Evolutionary conservation across 2,797 vertebrate species (phyloP), one percentile per base, ranked within the genome.

Genomic region (Coilia nasus): DNA sequence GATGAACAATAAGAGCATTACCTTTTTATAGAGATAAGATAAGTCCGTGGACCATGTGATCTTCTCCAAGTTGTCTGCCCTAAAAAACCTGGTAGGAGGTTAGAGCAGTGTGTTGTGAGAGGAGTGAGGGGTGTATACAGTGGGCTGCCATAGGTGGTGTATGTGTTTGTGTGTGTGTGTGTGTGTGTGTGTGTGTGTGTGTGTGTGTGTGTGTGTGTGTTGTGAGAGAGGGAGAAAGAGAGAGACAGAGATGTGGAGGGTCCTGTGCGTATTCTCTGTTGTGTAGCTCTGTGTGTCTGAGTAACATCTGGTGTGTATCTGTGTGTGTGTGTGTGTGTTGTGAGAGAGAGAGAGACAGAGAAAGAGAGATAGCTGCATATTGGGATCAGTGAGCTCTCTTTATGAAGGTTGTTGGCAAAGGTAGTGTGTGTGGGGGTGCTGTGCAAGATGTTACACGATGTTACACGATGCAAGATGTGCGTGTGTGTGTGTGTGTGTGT

Each of bases 401-500:
- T 60, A 19, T 21, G 21, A 9, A 54, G 50, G 50, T 54, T 54
- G 7, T 14, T 10, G 9, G 50, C 35, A 41, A 41, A 41, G 9
- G 23, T 25, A 23, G 21, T 12, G n/a, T 60, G 21, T 60, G 57
- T 84, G 35, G 35, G 35, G 35, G 35, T 2, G 35, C 5, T 41
- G 35, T 41, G 35, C 35, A 41, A 41, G 35, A 41, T 41, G 35
- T 41, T 41, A 41, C 35, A 41, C 35, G n/a, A n/a, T n/a, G n/a
- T n/a, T n/a, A n/a, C n/a, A n/a, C n/a, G n/a, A n/a, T n/a, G n/a
- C n/a, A n/a, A n/a, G n/a, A n/a, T 83, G 60, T 64, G 86, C 84
- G 86, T 85, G 64, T 84, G 83, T 84, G 85, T 78, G 62, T 64
- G 87, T 82, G 56, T 57, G 83, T n/a, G n/a, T 62, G 62, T 71